These are phyloP conservation scores for Shinisaurus crocodilurus DNA, from an alignment of 2,113 vertebrate species.

Conservation along the genomic window DNA sequence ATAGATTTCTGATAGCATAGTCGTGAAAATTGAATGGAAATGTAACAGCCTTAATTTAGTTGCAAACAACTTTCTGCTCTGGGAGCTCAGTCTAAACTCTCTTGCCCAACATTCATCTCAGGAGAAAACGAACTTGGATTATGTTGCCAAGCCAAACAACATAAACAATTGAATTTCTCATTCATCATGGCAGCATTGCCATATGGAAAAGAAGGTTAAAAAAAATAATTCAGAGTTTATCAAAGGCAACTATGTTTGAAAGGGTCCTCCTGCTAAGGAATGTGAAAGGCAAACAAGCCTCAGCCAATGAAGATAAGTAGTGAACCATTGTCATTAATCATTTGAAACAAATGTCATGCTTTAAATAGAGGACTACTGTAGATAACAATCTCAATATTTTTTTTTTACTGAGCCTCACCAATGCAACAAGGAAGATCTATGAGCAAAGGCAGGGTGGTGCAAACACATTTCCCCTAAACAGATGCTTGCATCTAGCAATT, in stretches of 20 bases:
- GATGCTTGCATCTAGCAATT: not conserved
- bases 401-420: constrained; percentile 9
- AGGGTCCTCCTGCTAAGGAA: constrained; percentile 26
- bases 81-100: constrained; percentile 33
- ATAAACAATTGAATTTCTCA: constrained; percentile 36
- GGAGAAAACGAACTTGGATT: constrained; percentile 36
- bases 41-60: constrained; percentile 55
- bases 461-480: too few relatives aligned
- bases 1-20: not conserved
- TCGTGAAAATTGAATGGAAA: constrained; percentile 49
- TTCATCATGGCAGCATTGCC: constrained; percentile 50
- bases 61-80: constrained; percentile 42
- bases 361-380: constrained; percentile 49
- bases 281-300: constrained; percentile 20
- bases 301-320: not conserved
- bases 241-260: constrained; percentile 41
- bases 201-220: constrained; percentile 58
- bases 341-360: constrained; percentile 31
- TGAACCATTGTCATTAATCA: constrained; percentile 61
- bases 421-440: not conserved
- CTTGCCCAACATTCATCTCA: constrained; percentile 42
- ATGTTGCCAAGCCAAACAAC: constrained; percentile 44
- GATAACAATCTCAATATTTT: constrained; percentile 13
- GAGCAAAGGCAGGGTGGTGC: not conserved
- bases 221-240: constrained; percentile 62